Evolutionary conservation across 2,113 vertebrate genomes (phyloP).

Genomic region (Brachypteracias leptosomus): DNA sequence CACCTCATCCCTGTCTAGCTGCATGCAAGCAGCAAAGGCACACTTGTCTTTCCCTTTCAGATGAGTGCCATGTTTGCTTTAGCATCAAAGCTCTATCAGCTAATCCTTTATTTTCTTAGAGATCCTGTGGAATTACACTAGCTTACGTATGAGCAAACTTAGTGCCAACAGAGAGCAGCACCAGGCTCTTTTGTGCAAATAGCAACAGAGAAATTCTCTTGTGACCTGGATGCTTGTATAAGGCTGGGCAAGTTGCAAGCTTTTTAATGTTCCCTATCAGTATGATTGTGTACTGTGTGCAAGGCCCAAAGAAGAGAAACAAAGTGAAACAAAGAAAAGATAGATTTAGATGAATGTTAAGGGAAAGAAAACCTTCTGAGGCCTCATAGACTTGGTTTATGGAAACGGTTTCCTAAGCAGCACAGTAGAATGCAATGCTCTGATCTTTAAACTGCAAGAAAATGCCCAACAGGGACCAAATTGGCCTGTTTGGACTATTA

Average conservation of each 20-base stretch:
- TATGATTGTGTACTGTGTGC: background rate
- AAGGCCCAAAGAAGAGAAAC: background rate
- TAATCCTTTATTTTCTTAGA: background rate
- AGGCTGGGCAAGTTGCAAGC: background rate
- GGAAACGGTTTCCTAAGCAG: background rate
- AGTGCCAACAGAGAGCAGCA: background rate
- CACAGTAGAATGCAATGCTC: background rate
- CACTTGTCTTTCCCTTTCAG: background rate
- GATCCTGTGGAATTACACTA: background rate
- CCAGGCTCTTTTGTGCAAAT: background rate
- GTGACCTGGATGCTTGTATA: accelerated
- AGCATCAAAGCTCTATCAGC: background rate
- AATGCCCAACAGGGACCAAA: background rate
- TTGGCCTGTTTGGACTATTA: background rate
- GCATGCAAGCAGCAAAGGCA: accelerated
- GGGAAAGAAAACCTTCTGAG: background rate
- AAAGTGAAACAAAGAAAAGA: background rate
- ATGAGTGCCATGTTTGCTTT: accelerated
- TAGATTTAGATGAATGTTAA: background rate
- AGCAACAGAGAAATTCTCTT: background rate
- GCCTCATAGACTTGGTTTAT: background rate
- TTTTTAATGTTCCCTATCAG: background rate
- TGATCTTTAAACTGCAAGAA: conserved; percentile 13
- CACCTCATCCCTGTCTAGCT: background rate
- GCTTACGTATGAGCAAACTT: background rate